These are phyloP conservation scores for Drosophila nigromelanica DNA, from an alignment of 1,140 invertebrate genomes.

Conservation along the genomic window DNA sequence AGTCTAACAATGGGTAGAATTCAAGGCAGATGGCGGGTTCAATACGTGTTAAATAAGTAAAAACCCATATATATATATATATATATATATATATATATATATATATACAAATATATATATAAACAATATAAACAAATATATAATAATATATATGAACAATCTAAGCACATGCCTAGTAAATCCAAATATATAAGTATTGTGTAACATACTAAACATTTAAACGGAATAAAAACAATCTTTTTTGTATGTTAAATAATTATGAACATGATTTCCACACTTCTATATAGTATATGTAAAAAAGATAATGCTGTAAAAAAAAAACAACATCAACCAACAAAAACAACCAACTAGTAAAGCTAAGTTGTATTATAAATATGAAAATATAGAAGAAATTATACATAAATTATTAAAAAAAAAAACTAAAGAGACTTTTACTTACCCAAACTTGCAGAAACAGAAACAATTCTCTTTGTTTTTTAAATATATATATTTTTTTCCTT, in stretches of 20 bases:
- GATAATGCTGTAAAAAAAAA: slow-evolving; percentile 43
- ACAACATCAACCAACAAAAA: slow-evolving; percentile 28
- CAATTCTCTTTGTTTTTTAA: slow-evolving; percentile 14
- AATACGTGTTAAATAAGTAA: slow-evolving; percentile 22
- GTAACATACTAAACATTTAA: slow-evolving; percentile 23
- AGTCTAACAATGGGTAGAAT: slow-evolving; percentile 20
- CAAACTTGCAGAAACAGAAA: background rate
- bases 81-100: background rate
- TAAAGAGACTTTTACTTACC: slow-evolving; percentile 27
- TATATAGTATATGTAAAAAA: slow-evolving; percentile 36
- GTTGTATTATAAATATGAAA: slow-evolving; percentile 69
- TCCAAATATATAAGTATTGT: slow-evolving; percentile 50
- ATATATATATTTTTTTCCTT: slow-evolving; percentile 26
- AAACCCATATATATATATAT: background rate
- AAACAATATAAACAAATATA: too few species aligned
- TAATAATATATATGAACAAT: slow-evolving; percentile 38
- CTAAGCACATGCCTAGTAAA: slow-evolving; percentile 53
- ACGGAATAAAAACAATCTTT: slow-evolving; percentile 3
- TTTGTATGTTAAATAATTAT: slow-evolving; percentile 50
- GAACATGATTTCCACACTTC: slow-evolving; percentile 32
- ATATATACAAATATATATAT: too few species aligned
- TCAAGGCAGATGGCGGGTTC: background rate
- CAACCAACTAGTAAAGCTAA: slow-evolving; percentile 59
- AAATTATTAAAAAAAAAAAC: slow-evolving; percentile 53
- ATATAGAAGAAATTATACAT: slow-evolving; percentile 74